These are phyloP conservation scores for Lutjanus campechanus DNA, from an alignment of 2,797 vertebrate genomes.

Conservation along the genomic window DNA sequence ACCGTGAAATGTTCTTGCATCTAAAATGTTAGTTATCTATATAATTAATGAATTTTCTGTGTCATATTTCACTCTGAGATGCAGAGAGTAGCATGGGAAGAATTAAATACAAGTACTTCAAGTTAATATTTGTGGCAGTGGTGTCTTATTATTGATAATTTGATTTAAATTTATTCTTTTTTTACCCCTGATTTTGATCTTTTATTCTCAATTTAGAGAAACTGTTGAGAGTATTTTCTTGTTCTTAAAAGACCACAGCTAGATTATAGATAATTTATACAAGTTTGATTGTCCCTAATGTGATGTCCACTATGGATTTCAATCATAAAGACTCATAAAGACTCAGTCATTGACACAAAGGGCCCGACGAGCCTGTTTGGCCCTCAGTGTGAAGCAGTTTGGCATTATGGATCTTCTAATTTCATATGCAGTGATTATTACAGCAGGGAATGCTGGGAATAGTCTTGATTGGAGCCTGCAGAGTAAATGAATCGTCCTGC, in stretches of 20 bases:
- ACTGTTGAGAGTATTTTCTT: neutral
- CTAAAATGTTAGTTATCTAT: too few species aligned
- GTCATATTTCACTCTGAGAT: too few species aligned
- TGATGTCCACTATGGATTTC: neutral
- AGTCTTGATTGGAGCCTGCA: slow-evolving; percentile 86
- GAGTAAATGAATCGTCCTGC: slow-evolving; percentile 87
- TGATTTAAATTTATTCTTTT: neutral
- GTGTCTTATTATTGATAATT: neutral
- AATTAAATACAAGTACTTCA: too few species aligned
- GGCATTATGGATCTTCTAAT: slow-evolving; percentile 75
- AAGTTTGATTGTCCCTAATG: neutral
- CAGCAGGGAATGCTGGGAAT: slow-evolving; percentile 84
- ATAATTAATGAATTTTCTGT: too few species aligned
- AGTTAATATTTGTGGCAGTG: neutral
- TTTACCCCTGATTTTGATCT: neutral
- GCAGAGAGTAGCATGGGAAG: too few species aligned
- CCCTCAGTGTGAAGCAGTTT: slow-evolving; percentile 57
- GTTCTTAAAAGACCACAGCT: neutral
- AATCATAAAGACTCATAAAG: slow-evolving; percentile 13
- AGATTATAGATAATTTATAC: neutral
- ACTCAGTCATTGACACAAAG: slow-evolving; percentile 1
- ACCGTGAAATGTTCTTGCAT: too few species aligned
- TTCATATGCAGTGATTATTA: slow-evolving; percentile 84
- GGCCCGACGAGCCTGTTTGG: slow-evolving; percentile 7
- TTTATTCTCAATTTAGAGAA: neutral